Evolutionary conservation across 2,113 vertebrate species (phyloP), one percentile per base, ranked within the genome.

Genomic region (Cariama cristata): DNA sequence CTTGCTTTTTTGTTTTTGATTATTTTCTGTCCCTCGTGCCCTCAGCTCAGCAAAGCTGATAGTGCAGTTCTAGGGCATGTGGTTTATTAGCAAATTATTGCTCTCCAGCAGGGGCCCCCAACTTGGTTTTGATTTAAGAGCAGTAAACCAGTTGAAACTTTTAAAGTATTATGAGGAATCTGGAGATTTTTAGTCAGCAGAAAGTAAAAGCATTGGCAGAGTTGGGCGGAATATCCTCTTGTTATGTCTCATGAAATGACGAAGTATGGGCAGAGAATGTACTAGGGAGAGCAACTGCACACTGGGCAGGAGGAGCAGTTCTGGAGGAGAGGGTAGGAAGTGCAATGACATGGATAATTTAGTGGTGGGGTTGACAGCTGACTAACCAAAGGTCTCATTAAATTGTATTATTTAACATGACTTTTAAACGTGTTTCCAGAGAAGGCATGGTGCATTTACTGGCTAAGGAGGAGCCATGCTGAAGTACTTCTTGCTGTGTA

Each of bases 171-270:
- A 33, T 28, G 44, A 80, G 79, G 94, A 90, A 93, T 91, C 95
- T 90, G 52, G 92, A 97, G 90, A 92, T 59, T 92, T 95, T 86
- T 86, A 97, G 90, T 93, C 92, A 94, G 94, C 95, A 95, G 82
- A 92, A 97, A 92, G 55, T 67, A 69, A 96, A 81, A 86, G 52
- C 66, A 47, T 42, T 89, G 80, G 44, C 38, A 77, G 47, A 81
- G 50, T 10, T 80, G 80, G 35, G 88, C 8, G 3, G 75, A 92
- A 63, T 77, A 74, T 69, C 55, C 38, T 69, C 40, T 18, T 59
- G 44, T 30, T 79, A 68, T 12, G 8, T 45, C n/a, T 88, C 14
- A 4, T 52, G 64, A 59, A 92, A 86, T 35, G 38, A 52, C 4
- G 40, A 77, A 74, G 59, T 49, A 35, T 9, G 49, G n/a, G 38